Evolutionary conservation across 2,888 invertebrate genomes (phyloP).

Genomic region (Machimus atricapillus): DNA sequence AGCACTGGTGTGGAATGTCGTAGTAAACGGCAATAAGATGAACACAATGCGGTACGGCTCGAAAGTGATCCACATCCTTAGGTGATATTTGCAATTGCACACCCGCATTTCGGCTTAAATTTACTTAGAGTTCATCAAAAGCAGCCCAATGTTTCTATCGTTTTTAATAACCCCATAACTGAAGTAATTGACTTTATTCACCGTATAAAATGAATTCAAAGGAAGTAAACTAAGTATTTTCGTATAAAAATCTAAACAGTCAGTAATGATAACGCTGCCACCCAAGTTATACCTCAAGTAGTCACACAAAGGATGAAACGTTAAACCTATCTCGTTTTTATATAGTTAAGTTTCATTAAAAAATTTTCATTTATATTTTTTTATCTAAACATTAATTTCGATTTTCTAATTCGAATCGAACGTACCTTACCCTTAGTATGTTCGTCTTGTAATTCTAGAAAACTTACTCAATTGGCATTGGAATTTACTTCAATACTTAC

Average conservation of each 20-base stretch:
- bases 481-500: neutral
- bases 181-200: slow-evolving; percentile 4
- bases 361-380: neutral
- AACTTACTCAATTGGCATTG: slow-evolving; percentile 18
- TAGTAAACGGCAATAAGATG: neutral
- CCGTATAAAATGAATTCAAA: neutral
- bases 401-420: neutral
- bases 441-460: neutral
- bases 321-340: neutral
- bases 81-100: neutral
- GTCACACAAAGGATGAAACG: neutral
- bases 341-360: neutral
- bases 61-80: neutral
- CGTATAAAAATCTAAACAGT: slow-evolving; percentile 25
- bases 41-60: neutral
- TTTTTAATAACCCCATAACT: neutral
- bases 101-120: neutral
- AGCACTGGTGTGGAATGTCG: neutral
- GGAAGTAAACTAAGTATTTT: neutral
- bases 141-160: neutral
- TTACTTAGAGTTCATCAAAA: neutral
- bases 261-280: neutral
- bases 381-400: neutral
- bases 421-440: neutral
- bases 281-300: neutral